Conservation (phyloP, 2,797 vertebrate species). For the Bradypus variegatus region DNA sequence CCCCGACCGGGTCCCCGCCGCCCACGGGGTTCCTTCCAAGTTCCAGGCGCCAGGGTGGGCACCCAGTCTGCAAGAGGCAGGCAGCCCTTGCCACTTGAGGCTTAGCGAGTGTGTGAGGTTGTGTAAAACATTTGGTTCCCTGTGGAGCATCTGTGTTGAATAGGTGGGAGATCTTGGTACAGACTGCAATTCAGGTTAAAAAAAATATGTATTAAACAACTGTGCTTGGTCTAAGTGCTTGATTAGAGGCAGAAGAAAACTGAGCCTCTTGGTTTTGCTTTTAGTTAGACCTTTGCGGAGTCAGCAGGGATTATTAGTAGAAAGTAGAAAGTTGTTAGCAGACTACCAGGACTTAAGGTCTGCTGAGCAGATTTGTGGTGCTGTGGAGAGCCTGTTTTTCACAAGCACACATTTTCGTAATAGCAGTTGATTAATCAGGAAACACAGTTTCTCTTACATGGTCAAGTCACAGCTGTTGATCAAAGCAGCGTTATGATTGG, state of each 20-base stretch:
- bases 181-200: background rate
- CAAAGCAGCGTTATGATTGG: background rate
- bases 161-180: background rate
- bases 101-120: background rate
- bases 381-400: background rate
- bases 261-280: background rate
- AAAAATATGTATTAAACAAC: background rate
- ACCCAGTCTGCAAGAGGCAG: too few species aligned
- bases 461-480: background rate
- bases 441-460: background rate
- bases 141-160: background rate
- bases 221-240: background rate
- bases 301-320: background rate
- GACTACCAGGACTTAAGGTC: background rate
- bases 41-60: background rate
- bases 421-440: background rate
- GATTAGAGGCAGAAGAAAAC: background rate
- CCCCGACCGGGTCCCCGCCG: background rate
- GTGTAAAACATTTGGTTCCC: background rate
- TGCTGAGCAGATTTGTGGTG: background rate
- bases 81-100: background rate
- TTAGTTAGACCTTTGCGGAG: background rate
- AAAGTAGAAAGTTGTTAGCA: background rate
- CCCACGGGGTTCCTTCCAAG: background rate
- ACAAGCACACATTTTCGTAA: background rate